Conservation (phyloP, 2,797 vertebrate genomes). For the Tapera naevia region DNA sequence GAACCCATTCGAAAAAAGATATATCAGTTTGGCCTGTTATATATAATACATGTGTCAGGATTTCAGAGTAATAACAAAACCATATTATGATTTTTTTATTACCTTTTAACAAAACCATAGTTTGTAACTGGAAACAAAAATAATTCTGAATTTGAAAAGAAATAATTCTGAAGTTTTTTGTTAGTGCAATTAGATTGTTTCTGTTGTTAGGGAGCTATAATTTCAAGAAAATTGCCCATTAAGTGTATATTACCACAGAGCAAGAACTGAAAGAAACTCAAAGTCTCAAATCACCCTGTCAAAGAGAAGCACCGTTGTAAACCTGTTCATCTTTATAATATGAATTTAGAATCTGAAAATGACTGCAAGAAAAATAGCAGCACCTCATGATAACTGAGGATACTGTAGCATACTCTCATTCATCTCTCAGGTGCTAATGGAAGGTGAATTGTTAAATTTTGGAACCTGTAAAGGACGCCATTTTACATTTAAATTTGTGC, state of each 20-base stretch:
- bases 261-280: not conserved
- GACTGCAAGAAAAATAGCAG: not conserved
- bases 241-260: constrained; percentile 28
- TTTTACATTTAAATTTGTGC: not conserved
- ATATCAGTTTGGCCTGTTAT: not conserved
- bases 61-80: not conserved
- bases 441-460: not conserved
- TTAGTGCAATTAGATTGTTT: not conserved
- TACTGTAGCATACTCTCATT: not conserved
- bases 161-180: not conserved
- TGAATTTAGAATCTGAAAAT: constrained; percentile 4
- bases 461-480: not conserved
- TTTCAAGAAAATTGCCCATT: constrained; percentile 12
- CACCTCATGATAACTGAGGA: not conserved
- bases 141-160: not conserved
- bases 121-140: not conserved
- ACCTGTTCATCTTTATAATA: constrained; percentile 1
- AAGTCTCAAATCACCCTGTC: constrained; percentile 19
- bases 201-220: not conserved
- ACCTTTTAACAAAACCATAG: not conserved
- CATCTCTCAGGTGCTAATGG: not conserved
- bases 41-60: not conserved
- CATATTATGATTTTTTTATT: not conserved
- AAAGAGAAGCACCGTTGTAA: constrained; percentile 31
- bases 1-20: not conserved